These are phyloP conservation scores for Apis dorsata DNA, from an alignment of 1,140 invertebrate species.

Conservation along the genomic window DNA sequence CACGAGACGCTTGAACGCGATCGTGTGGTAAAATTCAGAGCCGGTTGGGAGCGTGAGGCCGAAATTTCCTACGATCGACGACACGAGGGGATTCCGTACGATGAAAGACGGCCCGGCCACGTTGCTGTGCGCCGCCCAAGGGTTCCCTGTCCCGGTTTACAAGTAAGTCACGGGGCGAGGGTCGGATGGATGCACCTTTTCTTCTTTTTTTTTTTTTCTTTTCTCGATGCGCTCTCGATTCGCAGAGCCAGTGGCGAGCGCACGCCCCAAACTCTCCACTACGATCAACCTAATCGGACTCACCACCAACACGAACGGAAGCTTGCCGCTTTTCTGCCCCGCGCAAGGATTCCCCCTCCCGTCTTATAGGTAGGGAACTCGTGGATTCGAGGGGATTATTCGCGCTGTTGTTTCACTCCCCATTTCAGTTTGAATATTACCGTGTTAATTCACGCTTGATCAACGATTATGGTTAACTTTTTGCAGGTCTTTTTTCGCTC, in stretches of 20 bases:
- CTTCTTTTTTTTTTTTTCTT: conserved; percentile 16
- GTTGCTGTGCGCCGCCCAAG: conserved; percentile 83
- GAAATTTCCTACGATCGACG: conserved; percentile 83
- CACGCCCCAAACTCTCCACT: conserved; percentile 85
- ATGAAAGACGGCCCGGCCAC: conserved; percentile 83
- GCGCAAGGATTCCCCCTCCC: conserved; percentile 82
- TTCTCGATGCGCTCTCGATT: not conserved
- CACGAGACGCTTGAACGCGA: not conserved
- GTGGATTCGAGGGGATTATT: not conserved
- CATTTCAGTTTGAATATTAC: too few relatives aligned
- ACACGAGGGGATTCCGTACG: conserved; percentile 72
- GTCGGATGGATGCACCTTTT: not conserved
- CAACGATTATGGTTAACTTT: too few relatives aligned
- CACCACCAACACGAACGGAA: conserved; percentile 79
- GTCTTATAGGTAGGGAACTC: conserved; percentile 72
- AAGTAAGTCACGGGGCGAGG: conserved; percentile 76
- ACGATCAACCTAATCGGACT: conserved; percentile 84
- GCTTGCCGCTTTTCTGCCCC: conserved; percentile 84
- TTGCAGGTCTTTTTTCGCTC: too few relatives aligned
- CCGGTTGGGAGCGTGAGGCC: conserved; percentile 86
- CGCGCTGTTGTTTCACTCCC: too few relatives aligned
- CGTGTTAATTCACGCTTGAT: too few relatives aligned
- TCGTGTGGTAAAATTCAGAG: conserved; percentile 79
- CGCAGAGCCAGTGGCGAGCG: conserved; percentile 84
- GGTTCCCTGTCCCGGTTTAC: conserved; percentile 83